These are phyloP conservation scores for Cyprinus carpio DNA, from an alignment of 2,113 vertebrate genomes.

Conservation along the genomic window DNA sequence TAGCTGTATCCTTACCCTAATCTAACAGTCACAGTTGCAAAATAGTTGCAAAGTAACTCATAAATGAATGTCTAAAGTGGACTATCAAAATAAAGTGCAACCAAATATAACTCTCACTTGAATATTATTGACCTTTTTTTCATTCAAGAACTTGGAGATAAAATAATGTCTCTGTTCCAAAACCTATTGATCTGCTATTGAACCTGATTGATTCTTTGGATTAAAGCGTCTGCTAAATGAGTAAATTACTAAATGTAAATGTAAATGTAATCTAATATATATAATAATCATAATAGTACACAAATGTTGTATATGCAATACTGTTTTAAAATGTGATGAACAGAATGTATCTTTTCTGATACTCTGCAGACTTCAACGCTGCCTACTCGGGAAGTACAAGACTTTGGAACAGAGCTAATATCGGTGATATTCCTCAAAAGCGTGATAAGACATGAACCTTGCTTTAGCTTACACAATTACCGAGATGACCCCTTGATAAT, in stretches of 20 bases:
- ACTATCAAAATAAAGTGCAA: too few species aligned
- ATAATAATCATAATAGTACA: background rate
- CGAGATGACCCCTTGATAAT: conserved; percentile 5
- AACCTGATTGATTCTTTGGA: too few species aligned
- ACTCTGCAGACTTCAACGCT: background rate
- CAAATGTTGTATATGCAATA: background rate
- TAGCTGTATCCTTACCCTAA: too few species aligned
- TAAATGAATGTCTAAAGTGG: too few species aligned
- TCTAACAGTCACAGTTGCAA: too few species aligned
- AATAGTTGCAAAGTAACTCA: too few species aligned
- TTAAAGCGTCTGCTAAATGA: too few species aligned
- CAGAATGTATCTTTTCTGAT: background rate
- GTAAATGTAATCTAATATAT: too few species aligned
- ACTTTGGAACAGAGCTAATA: background rate
- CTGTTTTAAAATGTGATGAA: background rate
- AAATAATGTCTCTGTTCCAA: background rate
- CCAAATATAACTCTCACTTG: background rate
- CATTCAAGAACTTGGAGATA: background rate
- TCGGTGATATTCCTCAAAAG: background rate
- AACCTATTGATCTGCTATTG: background rate
- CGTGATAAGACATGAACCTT: background rate
- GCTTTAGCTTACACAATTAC: background rate
- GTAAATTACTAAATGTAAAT: too few species aligned
- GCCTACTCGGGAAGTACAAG: background rate
- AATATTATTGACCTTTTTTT: background rate